These are phyloP conservation scores for Falco concolor DNA, from an alignment of 2,797 vertebrate genomes.

Conservation along the genomic window DNA sequence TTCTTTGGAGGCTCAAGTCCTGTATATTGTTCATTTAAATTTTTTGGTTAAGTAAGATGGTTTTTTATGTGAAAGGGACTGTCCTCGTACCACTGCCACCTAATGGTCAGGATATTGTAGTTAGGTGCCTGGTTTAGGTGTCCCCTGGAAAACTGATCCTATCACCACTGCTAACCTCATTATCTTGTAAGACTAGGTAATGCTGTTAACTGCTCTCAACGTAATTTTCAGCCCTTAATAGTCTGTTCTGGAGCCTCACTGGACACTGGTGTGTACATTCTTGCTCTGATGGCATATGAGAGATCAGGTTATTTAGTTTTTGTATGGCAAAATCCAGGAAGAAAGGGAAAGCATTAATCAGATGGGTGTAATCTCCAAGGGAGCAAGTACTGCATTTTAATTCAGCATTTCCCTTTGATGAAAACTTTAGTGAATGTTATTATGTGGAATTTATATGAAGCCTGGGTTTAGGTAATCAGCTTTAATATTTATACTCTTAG, in stretches of 20 bases:
- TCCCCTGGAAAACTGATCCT: background rate
- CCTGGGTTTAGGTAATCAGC: constrained; percentile 72
- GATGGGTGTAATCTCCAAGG: constrained; percentile 61
- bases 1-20: background rate
- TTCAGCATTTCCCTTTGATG: constrained; percentile 70
- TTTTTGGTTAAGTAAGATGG: background rate
- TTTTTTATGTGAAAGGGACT: background rate
- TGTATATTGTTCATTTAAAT: background rate
- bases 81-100: background rate
- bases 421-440: constrained; percentile 74
- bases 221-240: background rate
- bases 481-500: constrained; percentile 78
- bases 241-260: background rate
- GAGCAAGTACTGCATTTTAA: constrained; percentile 63
- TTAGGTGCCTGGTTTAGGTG: background rate
- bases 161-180: background rate
- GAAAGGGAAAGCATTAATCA: constrained; percentile 53
- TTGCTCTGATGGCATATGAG: background rate
- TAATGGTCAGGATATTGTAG: background rate
- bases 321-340: constrained; percentile 35
- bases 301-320: constrained; percentile 36
- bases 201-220: background rate
- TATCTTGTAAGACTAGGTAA: background rate
- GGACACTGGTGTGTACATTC: background rate
- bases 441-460: constrained; percentile 75